Conservation (phyloP, 1,140 invertebrate species). For the Bombus polaris region DNA sequence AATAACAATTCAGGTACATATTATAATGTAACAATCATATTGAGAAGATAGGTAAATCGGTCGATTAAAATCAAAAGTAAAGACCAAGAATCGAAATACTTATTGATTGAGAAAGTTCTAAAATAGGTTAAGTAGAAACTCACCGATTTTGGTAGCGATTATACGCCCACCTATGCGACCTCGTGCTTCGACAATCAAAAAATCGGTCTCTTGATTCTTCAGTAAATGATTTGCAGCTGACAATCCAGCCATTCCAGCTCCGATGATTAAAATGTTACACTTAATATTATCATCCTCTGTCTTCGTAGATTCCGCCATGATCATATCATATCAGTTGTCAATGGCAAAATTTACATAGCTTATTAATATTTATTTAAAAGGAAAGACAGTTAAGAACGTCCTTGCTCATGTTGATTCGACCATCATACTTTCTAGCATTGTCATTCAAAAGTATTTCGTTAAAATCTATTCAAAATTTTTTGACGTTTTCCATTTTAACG, state of each 20-base stretch:
- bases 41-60: neutral
- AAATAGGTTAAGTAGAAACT: constrained; percentile 80
- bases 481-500: neutral
- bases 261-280: constrained; percentile 91
- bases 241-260: constrained; percentile 93
- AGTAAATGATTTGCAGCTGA: constrained; percentile 92
- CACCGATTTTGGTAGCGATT: constrained; percentile 88
- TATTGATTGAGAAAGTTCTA: constrained; percentile 23
- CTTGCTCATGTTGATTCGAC: neutral
- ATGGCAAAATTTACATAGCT: neutral
- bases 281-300: constrained; percentile 75
- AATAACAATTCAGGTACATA: neutral
- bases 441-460: neutral
- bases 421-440: neutral
- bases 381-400: too few species aligned
- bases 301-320: constrained; percentile 80
- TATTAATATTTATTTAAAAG: constrained; percentile 14
- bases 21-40: too few species aligned
- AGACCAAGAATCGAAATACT: neutral
- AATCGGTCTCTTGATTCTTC: constrained; percentile 91
- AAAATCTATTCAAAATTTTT: neutral
- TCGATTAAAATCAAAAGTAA: neutral
- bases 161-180: constrained; percentile 92
- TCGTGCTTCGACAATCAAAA: constrained; percentile 91
- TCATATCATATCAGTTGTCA: constrained; percentile 63